Evolutionary conservation across 2,888 invertebrate species (phyloP), one percentile per base, ranked within the genome.

Genomic region (Conus canariensis): DNA sequence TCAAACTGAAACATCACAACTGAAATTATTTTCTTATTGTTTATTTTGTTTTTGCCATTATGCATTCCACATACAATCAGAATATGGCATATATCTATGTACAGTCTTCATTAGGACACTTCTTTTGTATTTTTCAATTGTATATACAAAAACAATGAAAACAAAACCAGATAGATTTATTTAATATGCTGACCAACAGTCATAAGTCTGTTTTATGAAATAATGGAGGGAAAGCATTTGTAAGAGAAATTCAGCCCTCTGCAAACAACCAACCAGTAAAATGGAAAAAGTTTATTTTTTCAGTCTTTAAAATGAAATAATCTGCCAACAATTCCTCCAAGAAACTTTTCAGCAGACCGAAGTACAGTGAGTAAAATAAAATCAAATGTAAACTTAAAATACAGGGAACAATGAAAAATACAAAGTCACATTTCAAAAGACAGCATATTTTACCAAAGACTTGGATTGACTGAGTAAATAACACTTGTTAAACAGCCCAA

Each of bases 31-130:
- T 83, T 56, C 82, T 58, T 83, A 10, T 56, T 83, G 56, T 83
- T 83, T 83, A 64, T 64, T 10, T 58, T 19, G 25, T 7, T 56
- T 82, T 83, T n/a, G 82, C 82, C 56, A 56, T 58, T 83, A 58
- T 83, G 25, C 56, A 83, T 83, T 83, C 22, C 58, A 83, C 19
- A 22, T 83, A 9, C 16, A 83, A 25, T 22, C 22, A 80, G 82
- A 83, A 83, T 83, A 83, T 83, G 82, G 82, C 82, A 83, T 56
- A 83, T 83, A 58, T 58, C 10, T 83, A 56, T 83, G 58, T 83
- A 83, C 82, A 83, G 8, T 56, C 45, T 64, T 64, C 16, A 58
- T 58, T 56, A 58, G 58, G 58, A 58, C 58, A 83, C 58, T 83
- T 22, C 58, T 83, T 6, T 7, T 56, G 5, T 58, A 19, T 5